Percentiles rank a stretch among this genome's conserved stretches.
Conservation (phyloP, 2,888 invertebrate genomes). For the Amblyjoppa fuscipennis region DNA sequence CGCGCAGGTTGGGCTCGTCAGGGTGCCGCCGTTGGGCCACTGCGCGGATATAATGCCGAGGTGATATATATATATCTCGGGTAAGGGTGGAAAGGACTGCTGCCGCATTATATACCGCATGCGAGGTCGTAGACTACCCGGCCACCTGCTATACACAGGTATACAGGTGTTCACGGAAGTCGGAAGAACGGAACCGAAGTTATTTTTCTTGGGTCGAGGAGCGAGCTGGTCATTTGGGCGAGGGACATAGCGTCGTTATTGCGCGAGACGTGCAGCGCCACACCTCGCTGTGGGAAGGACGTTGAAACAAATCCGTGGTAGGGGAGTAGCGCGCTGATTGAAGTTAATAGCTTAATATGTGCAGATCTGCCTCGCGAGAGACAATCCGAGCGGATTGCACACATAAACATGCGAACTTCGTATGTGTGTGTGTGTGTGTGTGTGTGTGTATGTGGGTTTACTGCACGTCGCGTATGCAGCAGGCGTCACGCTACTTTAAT, state of each 20-base stretch:
- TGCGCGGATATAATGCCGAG: constrained; percentile 34
- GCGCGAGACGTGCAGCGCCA: not conserved
- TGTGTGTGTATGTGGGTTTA: not conserved
- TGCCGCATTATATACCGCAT: constrained; percentile 20
- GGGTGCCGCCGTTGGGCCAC: constrained; percentile 25
- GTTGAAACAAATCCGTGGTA: not conserved
- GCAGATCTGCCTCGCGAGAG: constrained; percentile 17
- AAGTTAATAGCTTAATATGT: constrained; percentile 32
- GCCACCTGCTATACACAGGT: constrained; percentile 20
- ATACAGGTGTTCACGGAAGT: not conserved
- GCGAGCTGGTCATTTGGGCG: not conserved
- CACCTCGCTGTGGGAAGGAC: not conserved
- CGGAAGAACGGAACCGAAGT: not conserved
- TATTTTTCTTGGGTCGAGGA: not conserved
- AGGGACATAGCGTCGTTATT: not conserved
- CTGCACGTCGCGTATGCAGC: constrained; percentile 5
- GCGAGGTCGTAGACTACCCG: not conserved
- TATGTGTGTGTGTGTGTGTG: not conserved
- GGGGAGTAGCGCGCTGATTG: constrained; percentile 19
- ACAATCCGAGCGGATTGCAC: not conserved
- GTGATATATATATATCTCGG: constrained; percentile 1
- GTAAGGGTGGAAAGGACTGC: constrained; percentile 50
- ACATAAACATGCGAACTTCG: not conserved
- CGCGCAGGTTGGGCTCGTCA: constrained; percentile 68
- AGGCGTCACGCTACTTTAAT: not conserved